Evolutionary conservation across 2,888 invertebrate genomes (phyloP).

Genomic region (Lasioglossum vierecki): DNA sequence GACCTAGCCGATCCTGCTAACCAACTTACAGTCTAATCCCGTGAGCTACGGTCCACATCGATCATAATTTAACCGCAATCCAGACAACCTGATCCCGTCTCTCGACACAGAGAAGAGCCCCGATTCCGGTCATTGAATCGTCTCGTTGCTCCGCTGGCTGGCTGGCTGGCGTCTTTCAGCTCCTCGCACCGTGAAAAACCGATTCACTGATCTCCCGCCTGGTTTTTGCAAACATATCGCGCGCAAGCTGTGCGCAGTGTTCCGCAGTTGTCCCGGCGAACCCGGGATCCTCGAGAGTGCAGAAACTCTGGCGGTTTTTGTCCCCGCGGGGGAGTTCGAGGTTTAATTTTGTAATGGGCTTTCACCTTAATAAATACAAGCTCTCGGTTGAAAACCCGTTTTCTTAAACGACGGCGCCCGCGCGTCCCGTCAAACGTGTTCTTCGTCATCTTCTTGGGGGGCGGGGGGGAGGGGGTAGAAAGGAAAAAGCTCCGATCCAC

Average conservation of each 20-base stretch:
- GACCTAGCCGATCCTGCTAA: neutral
- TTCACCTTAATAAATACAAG: conserved; percentile 34
- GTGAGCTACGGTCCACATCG: neutral
- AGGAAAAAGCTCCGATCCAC: neutral
- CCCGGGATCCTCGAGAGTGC: conserved; percentile 16
- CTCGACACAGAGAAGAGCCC: neutral
- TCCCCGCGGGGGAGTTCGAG: conserved; percentile 1
- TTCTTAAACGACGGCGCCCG: conserved; percentile 1
- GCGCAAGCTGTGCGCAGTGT: neutral
- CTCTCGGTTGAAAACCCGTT: neutral
- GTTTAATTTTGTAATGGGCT: conserved; percentile 52
- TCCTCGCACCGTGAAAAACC: neutral
- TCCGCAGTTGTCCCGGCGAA: neutral
- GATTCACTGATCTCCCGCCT: neutral
- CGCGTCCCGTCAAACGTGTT: conserved; percentile 7
- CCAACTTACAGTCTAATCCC: neutral
- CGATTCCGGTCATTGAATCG: neutral
- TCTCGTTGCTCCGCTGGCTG: neutral
- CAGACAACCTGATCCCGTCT: neutral
- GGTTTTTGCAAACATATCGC: conserved; percentile 2
- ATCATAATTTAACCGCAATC: conserved; percentile 4
- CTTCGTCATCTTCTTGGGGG: neutral
- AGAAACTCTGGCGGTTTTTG: neutral
- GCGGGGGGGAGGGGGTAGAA: neutral
- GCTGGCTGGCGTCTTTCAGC: conserved; percentile 4